These are phyloP conservation scores for Andinoacara biseriatus DNA, from an alignment of 2,113 vertebrate genomes.

Conservation along the genomic window DNA sequence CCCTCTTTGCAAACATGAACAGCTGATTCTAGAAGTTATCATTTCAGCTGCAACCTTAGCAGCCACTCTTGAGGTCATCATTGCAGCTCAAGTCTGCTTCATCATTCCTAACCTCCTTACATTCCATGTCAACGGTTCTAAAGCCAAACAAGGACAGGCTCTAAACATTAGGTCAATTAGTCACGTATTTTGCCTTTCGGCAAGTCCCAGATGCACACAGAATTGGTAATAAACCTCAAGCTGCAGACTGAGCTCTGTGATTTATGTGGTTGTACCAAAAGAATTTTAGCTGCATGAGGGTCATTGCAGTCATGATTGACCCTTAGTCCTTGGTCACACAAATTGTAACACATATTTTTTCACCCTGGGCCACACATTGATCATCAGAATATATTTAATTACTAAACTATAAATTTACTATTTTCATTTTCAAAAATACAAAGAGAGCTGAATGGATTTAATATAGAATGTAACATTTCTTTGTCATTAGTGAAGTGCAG, in stretches of 20 bases:
- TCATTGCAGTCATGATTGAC: constrained; percentile 46
- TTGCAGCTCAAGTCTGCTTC: constrained; percentile 9
- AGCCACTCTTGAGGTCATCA: constrained; percentile 44
- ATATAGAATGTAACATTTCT: not conserved
- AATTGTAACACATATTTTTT: not conserved
- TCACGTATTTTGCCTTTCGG: constrained; percentile 65
- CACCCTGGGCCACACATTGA: not conserved
- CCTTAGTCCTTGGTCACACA: constrained; percentile 34
- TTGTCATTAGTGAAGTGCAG: not conserved
- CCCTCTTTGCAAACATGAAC: constrained; percentile 57
- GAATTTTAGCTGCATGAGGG: constrained; percentile 25
- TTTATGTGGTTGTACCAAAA: constrained; percentile 47
- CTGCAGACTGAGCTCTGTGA: constrained; percentile 37
- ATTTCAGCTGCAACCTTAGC: constrained; percentile 66
- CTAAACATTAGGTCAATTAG: constrained; percentile 67
- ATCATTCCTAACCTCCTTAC: constrained; percentile 11
- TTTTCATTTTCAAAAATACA: not conserved
- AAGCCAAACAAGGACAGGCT: constrained; percentile 60
- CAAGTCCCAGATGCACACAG: constrained; percentile 56
- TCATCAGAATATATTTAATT: not conserved
- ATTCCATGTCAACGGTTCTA: constrained; percentile 45
- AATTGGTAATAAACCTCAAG: constrained; percentile 58
- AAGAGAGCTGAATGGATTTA: not conserved
- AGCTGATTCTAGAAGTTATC: constrained; percentile 68
- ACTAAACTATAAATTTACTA: not conserved